Evolutionary conservation across 2,888 invertebrate genomes (phyloP), one percentile per base, ranked within the genome.

Genomic region (Cephalotes varians): DNA sequence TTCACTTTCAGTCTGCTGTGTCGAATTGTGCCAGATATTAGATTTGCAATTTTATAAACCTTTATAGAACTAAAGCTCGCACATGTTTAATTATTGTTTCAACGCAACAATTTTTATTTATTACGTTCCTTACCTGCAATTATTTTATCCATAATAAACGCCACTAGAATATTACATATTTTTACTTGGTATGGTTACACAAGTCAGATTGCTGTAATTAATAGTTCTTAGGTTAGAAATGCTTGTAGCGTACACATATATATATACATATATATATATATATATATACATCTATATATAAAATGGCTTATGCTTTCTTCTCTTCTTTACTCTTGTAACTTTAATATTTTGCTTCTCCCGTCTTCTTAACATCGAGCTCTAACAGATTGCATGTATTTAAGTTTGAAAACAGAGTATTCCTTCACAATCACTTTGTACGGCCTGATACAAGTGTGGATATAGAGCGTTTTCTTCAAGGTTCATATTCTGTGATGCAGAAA

Each of bases 241-340:
- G 86, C 87, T 87, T 89, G 79, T 85, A 85, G 79, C 67, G 56
- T 67, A 79, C 79, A 51, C 21, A 73, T 69, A 79, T 62, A 44
- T 3, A 34, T 34, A 34, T 34, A 34, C 5, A 34, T 34, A 34
- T 34, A 34, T 34, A 34, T 34, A 34, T 34, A 34, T 34, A 34
- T 5, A 34, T 34, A 34, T n/a, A n/a, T 40, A 47, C 44, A 44
- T 40, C 71, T 64, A 54, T 67, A 74, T 58, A 74, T 56, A 25
- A 83, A 80, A 54, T 80, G 65, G 88, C 82, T 87, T 82, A 67
- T 60, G 88, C 88, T 88, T 88, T 81, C 64, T 65, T 65, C 44
- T 65, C 40, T 71, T 76, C 69, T 82, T 47, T 79, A 81, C 25
- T 81, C 64, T 81, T 62, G 21, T 54, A 69, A 81, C 21, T 67